Percentiles rank a stretch among this genome's conserved stretches.
These are phyloP conservation scores for Cyclophora albipunctata DNA, from an alignment of 2,888 invertebrate species.

Conservation along the genomic window DNA sequence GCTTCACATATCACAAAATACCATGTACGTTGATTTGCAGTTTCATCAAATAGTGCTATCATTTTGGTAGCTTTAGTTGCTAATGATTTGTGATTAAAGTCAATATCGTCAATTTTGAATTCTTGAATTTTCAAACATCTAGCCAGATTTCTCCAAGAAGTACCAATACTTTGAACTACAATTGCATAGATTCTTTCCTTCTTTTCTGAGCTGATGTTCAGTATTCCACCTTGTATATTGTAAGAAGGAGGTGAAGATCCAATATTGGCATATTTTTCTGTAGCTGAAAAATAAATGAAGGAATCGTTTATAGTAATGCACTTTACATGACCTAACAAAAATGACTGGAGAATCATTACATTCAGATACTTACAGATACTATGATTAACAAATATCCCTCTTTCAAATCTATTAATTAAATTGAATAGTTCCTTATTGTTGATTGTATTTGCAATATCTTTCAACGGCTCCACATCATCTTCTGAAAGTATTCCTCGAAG, in stretches of 20 bases:
- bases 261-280: slow-evolving; percentile 13
- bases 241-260: too few relatives aligned
- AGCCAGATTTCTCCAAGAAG: slow-evolving; percentile 52
- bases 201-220: slow-evolving; percentile 31
- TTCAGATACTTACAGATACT: too few relatives aligned
- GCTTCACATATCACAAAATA: slow-evolving; percentile 54
- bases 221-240: slow-evolving; percentile 13
- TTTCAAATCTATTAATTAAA: too few relatives aligned
- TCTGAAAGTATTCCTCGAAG: slow-evolving; percentile 51
- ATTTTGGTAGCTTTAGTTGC: slow-evolving; percentile 40
- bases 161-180: slow-evolving; percentile 50
- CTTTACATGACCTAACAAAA: too few relatives aligned
- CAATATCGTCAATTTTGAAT: slow-evolving; percentile 50
- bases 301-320: too few relatives aligned
- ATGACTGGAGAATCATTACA: too few relatives aligned
- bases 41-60: slow-evolving; percentile 37
- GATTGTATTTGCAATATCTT: slow-evolving; percentile 32
- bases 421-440: too few relatives aligned
- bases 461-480: slow-evolving; percentile 47
- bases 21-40: slow-evolving; percentile 52
- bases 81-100: slow-evolving; percentile 30
- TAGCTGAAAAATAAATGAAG: slow-evolving; percentile 18
- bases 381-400: too few relatives aligned
- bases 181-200: slow-evolving; percentile 44
- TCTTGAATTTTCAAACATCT: slow-evolving; percentile 53